Base-by-base conservation (phyloP, 2,797 vertebrate genomes). In the Characodon lateralis region DNA sequence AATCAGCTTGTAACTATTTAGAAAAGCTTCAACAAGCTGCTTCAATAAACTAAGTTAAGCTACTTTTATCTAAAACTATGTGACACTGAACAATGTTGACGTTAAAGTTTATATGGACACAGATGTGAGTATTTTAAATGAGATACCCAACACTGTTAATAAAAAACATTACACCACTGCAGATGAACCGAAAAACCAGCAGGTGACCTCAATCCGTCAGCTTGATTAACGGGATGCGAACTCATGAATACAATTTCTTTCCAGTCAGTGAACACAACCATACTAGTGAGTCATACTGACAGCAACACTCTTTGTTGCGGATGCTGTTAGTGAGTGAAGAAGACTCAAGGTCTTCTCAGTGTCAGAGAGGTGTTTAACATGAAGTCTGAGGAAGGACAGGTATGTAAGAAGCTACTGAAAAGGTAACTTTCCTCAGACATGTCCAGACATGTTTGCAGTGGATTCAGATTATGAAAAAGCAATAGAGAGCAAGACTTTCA, bases 121-220 rank as follows among this genome's bases (percentile, higher is more conserved):
- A n/a, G 13, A 69, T 69, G 24, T 5, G 26, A 69, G 66, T 13
- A 26, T 69, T 69, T 69, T 48, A 26, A 53, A 53, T 53, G 51
- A 20, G 13, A 69, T 69, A 16, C 24, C 66, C 39, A 16, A 10
- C 66, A n/a, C 41, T 69, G 22, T 12, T 5, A 5, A 2, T 13
- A 68, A 24, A 3, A n/a, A 46, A 43, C 41, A 7, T 69, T 43
- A 69, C 66, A 48, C 24, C n/a, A 46, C 24, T 69, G 66, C 41
- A 69, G 66, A 69, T 69, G 66, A 2, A 69, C 24, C 16, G 66
- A 69, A 41, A 69, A 69, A 69, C 48, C 14, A 14, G 66, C n/a
- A 26, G 24, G 41, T 69, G 66, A 69, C 66, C 66, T 69, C 41
- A 69, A 69, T 69, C 66, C 41, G 66, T 48, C 66, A 48, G 22